These are phyloP conservation scores for Chydorus sphaericus DNA, from an alignment of 2,888 invertebrate genomes.

Conservation along the genomic window DNA sequence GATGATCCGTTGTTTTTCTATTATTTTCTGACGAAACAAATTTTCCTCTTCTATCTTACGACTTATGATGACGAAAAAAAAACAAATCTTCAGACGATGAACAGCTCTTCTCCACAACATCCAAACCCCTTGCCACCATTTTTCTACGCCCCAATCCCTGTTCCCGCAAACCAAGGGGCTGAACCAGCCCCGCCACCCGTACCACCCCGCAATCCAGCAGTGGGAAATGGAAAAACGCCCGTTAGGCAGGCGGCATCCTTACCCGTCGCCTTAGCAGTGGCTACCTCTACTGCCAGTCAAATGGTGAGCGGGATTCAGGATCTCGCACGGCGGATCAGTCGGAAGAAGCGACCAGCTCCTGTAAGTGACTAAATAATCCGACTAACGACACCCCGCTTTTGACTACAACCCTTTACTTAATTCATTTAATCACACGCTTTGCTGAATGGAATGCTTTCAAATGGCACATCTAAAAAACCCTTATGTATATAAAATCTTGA, in stretches of 20 bases:
- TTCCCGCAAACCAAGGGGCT: not conserved
- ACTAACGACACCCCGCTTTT: not conserved
- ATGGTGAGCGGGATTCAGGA: not conserved
- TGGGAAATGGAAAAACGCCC: conserved; percentile 1
- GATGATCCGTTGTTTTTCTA: no score
- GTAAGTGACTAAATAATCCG: not conserved
- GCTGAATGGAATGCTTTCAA: no score
- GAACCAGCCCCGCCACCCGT: not conserved
- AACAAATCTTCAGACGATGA: no score
- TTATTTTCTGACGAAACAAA: no score
- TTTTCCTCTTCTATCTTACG: no score
- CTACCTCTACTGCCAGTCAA: not conserved
- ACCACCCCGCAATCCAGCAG: not conserved
- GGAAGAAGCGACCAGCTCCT: conserved; percentile 1
- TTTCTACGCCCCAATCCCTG: not conserved
- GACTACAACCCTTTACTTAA: not conserved
- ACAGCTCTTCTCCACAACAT: conserved; percentile 1
- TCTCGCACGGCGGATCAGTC: conserved; percentile 6
- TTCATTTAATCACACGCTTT: no score
- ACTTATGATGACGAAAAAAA: no score
- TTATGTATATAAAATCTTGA: no score
- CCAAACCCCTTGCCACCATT: not conserved
- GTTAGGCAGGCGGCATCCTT: conserved; percentile 4
- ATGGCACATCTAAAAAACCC: no score
- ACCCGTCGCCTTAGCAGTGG: conserved; percentile 1